Evolutionary conservation across 1,140 invertebrate species (phyloP).

Genomic region (Metopolophium dirhodum): DNA sequence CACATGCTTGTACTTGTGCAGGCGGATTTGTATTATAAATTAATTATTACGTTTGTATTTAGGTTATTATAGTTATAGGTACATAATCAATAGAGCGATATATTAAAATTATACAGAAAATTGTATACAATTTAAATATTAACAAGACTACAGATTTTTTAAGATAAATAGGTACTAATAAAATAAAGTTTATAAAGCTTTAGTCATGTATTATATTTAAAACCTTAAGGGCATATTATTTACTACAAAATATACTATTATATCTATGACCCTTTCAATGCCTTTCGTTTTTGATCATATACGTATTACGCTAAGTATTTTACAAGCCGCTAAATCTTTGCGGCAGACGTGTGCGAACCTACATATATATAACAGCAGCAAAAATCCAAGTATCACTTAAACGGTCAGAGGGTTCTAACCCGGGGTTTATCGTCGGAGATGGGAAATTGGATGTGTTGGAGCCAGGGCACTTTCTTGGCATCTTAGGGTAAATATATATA

Average conservation of each 20-base stretch:
- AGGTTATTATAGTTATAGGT: too few relatives aligned
- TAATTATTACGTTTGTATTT: too few relatives aligned
- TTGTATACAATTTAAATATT: too few relatives aligned
- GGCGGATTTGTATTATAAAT: too few relatives aligned
- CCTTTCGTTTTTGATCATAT: background rate
- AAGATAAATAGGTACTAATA: background rate
- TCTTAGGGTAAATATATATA: background rate
- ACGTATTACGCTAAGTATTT: background rate
- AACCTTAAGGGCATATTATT: background rate
- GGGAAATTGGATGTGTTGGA: background rate
- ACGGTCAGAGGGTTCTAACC: background rate
- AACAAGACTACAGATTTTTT: too few relatives aligned
- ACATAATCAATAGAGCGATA: too few relatives aligned
- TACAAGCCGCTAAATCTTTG: background rate
- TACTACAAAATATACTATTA: background rate
- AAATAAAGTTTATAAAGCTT: background rate
- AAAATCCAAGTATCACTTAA: constrained; percentile 1
- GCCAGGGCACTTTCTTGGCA: background rate
- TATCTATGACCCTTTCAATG: background rate
- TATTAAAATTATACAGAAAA: too few relatives aligned
- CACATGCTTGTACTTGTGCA: too few relatives aligned
- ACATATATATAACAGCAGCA: background rate
- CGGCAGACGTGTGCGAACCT: background rate
- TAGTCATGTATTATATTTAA: background rate
- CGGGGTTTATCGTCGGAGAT: background rate